phyloP scores from a whole-genome alignment of 2,797 vertebrate genomes.

The Acipenser oxyrinchus region DNA sequence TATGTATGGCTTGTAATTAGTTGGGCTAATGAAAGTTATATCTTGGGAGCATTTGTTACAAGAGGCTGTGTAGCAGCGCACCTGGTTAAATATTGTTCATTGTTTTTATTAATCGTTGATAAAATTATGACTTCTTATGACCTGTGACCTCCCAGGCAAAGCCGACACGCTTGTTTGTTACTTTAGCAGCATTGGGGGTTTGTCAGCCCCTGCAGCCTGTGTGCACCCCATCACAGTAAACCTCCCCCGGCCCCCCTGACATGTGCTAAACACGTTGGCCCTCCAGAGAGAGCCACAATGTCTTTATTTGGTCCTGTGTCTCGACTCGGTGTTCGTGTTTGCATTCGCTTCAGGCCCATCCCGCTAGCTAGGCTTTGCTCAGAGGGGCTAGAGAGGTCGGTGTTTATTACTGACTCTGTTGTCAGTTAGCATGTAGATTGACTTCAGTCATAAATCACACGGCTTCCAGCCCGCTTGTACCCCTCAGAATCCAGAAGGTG shows the following conservation, averaged over 20 bases:
- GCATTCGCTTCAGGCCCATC: background rate
- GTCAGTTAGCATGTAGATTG: constrained; percentile 13
- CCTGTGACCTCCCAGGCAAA: too few relatives aligned
- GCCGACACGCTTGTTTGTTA: too few relatives aligned
- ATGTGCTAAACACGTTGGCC: constrained; percentile 12
- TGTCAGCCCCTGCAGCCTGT: constrained; percentile 1
- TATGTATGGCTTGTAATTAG: too few relatives aligned
- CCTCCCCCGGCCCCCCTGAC: constrained; percentile 17
- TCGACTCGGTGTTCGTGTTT: background rate
- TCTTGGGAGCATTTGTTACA: too few relatives aligned
- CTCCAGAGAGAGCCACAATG: constrained; percentile 3
- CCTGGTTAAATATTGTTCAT: too few relatives aligned
- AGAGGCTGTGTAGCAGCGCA: too few relatives aligned
- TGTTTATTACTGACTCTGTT: constrained; percentile 16
- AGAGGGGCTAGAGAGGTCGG: constrained; percentile 10
- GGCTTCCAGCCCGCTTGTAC: constrained; percentile 9
- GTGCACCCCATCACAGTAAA: constrained; percentile 31
- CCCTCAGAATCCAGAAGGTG: constrained; percentile 17
- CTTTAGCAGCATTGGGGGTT: too few relatives aligned
- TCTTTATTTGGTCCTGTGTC: constrained; percentile 30
- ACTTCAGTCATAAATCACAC: constrained; percentile 31
- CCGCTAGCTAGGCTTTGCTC: background rate
- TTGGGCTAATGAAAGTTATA: too few relatives aligned
- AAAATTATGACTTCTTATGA: too few relatives aligned
- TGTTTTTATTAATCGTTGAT: too few relatives aligned